phyloP scores from a whole-genome alignment of 2,888 invertebrate species.

The Macroteleia sp. region DNA sequence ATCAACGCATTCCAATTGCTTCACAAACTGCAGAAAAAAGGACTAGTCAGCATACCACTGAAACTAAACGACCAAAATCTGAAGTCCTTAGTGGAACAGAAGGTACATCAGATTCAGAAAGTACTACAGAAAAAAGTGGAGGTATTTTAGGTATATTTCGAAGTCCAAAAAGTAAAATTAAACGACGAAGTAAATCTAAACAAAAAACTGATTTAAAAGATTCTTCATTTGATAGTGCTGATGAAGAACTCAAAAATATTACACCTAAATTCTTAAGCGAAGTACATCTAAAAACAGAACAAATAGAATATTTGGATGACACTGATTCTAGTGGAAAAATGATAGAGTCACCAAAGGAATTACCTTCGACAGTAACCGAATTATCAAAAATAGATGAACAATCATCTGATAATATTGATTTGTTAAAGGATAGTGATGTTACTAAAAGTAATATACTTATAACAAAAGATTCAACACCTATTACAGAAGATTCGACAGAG shows the following conservation, averaged over 20 bases:
- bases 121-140: conserved; percentile 60
- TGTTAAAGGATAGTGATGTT: too few relatives aligned
- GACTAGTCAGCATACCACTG: too few relatives aligned
- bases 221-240: conserved; percentile 76
- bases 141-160: conserved; percentile 78
- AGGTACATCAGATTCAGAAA: conserved; percentile 44
- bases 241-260: conserved; percentile 69
- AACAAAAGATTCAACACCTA: conserved; percentile 13
- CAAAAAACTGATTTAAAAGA: conserved; percentile 75
- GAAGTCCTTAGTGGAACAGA: conserved; percentile 25
- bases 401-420: conserved; percentile 44
- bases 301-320: too few relatives aligned
- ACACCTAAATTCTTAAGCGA: conserved; percentile 4
- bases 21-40: not conserved
- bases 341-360: conserved; percentile 77
- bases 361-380: not conserved
- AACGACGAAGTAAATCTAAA: conserved; percentile 73
- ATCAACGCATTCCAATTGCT: not conserved
- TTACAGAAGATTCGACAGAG: conserved; percentile 25
- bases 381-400: conserved; percentile 33
- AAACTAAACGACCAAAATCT: too few relatives aligned
- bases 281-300: too few relatives aligned
- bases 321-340: too few relatives aligned
- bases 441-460: not conserved
- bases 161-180: conserved; percentile 76